Evolutionary conservation across 1,140 invertebrate genomes (phyloP).

Genomic region (Mizuhopecten yessoensis): DNA sequence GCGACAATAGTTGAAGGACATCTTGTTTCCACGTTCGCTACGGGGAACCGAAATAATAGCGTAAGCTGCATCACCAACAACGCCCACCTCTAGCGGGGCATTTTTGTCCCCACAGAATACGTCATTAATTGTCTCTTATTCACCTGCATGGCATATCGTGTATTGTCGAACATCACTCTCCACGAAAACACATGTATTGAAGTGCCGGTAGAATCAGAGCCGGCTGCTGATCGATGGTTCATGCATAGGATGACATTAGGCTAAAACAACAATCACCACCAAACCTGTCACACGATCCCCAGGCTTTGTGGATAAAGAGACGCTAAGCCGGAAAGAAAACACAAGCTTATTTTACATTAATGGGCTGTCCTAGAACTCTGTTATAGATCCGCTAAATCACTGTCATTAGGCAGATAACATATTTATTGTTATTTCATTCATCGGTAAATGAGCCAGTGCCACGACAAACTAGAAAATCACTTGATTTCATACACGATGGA

Average conservation of each 20-base stretch:
- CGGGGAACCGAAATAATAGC: no score
- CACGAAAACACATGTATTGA: not conserved
- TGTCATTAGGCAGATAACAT: conserved; percentile 36
- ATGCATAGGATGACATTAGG: not conserved
- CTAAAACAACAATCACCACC: not conserved
- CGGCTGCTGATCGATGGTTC: not conserved
- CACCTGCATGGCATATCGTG: not conserved
- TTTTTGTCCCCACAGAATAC: conserved; percentile 31
- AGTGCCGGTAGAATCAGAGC: not conserved
- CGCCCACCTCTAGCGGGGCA: not conserved
- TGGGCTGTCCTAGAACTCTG: not conserved
- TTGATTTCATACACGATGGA: not conserved
- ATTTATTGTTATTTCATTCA: not conserved
- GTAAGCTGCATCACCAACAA: not conserved
- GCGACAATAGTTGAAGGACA: no score
- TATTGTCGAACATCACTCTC: not conserved
- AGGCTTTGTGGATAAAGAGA: conserved; percentile 7
- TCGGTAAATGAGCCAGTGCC: conserved; percentile 24
- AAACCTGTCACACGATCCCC: not conserved
- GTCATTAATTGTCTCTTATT: not conserved
- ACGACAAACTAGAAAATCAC: not conserved
- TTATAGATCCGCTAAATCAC: not conserved
- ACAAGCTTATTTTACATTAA: not conserved
- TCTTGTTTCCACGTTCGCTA: no score
- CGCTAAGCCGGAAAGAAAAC: conserved; percentile 34